phyloP scores from a whole-genome alignment of 2,797 vertebrate genomes.

The Acridotheres tristis region DNA sequence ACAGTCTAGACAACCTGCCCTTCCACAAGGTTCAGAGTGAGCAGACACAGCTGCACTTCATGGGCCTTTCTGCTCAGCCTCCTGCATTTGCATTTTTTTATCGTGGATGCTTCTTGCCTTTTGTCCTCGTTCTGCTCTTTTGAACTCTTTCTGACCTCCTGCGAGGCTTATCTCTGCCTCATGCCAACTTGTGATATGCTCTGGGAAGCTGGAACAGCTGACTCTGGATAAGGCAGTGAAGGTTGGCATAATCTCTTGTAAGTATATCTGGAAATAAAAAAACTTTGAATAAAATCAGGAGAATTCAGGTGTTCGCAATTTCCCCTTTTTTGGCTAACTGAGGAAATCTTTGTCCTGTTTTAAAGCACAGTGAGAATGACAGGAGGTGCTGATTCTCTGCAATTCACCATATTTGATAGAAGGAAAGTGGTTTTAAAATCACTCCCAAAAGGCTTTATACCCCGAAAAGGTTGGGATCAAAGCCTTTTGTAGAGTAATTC shows the following conservation, averaged over 20 bases:
- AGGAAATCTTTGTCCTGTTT: background rate
- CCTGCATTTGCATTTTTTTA: background rate
- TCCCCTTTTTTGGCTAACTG: background rate
- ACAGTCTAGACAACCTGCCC: background rate
- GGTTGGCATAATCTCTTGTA: background rate
- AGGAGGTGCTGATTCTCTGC: background rate
- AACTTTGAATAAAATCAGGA: background rate
- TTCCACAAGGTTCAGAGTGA: background rate
- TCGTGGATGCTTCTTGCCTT: background rate
- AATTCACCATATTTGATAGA: background rate
- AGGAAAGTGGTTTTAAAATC: background rate
- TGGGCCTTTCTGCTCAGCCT: background rate
- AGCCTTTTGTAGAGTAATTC: background rate
- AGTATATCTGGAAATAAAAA: background rate
- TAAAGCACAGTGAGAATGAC: background rate
- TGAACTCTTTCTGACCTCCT: slow-evolving; percentile 2
- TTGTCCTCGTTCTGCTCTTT: background rate
- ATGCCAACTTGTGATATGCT: background rate
- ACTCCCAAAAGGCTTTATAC: background rate
- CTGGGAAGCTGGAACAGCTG: background rate
- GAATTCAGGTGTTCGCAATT: background rate
- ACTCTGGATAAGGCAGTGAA: background rate
- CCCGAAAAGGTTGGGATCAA: background rate
- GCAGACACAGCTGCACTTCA: background rate
- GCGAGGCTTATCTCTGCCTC: background rate